These are phyloP conservation scores for Sylvia atricapilla DNA, from an alignment of 2,113 vertebrate genomes.

Conservation along the genomic window DNA sequence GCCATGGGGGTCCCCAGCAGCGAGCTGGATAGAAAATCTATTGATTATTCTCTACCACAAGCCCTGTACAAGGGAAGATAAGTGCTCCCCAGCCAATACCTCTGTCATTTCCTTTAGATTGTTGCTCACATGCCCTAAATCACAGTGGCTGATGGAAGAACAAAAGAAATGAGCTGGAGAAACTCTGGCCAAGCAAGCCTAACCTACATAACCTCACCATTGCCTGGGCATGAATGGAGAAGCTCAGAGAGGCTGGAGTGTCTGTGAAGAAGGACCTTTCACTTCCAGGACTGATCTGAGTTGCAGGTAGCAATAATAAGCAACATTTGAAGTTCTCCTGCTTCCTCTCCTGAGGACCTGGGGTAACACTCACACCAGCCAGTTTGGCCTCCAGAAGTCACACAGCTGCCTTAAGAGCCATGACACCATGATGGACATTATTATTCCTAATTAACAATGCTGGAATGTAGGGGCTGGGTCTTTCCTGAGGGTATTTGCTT, in stretches of 20 bases:
- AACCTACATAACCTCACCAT: not conserved
- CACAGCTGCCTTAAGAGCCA: not conserved
- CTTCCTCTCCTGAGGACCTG: not conserved
- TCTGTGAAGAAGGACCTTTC: not conserved
- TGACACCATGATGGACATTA: not conserved
- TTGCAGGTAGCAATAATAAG: not conserved
- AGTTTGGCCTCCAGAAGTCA: not conserved
- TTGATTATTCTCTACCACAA: not conserved
- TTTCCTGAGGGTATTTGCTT: not conserved
- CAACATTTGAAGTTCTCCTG: not conserved
- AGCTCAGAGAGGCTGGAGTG: not conserved
- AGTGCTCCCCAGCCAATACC: conserved; percentile 19
- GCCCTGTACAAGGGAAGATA: not conserved
- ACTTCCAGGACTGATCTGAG: not conserved
- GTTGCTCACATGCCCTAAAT: not conserved
- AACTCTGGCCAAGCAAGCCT: not conserved
- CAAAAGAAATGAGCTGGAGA: not conserved
- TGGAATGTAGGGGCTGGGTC: not conserved
- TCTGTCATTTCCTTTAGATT: not conserved
- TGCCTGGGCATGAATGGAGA: rapidly evolving
- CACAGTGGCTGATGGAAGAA: not conserved
- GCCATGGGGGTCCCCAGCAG: not conserved
- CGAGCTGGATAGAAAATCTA: not conserved
- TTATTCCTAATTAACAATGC: not conserved
- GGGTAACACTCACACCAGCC: rapidly evolving